Conservation (phyloP, 2,888 invertebrate species). For the Drosophila heteroneura region DNA sequence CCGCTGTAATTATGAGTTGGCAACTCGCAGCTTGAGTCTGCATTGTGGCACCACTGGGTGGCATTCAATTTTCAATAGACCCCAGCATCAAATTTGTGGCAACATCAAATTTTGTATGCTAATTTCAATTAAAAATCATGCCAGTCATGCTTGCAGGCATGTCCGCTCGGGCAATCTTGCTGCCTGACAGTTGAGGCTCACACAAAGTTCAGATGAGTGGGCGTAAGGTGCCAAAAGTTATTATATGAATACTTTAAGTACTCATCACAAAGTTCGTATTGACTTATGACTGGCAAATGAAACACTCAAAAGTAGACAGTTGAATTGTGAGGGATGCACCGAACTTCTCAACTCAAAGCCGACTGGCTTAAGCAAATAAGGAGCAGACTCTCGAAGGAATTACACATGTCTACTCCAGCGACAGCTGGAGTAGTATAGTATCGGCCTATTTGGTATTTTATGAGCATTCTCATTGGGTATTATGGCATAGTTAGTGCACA, state of each 20-base stretch:
- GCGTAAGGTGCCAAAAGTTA: slow-evolving; percentile 31
- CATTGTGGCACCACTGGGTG: slow-evolving; percentile 32
- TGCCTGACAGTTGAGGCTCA: slow-evolving; percentile 5
- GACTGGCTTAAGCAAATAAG: slow-evolving; percentile 13
- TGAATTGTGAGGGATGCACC: neutral
- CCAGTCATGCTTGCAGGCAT: slow-evolving; percentile 14
- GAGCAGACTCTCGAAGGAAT: neutral
- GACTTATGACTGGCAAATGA: slow-evolving; percentile 30
- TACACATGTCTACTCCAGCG: slow-evolving; percentile 14
- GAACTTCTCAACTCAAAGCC: neutral
- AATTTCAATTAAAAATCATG: slow-evolving; percentile 74
- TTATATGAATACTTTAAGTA: slow-evolving; percentile 19
- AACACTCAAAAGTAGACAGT: slow-evolving; percentile 23
- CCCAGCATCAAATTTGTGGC: slow-evolving; percentile 46
- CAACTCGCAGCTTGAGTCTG: slow-evolving; percentile 42
- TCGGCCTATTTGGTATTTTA: neutral
- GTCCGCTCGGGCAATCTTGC: neutral
- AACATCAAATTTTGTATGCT: slow-evolving; percentile 62
- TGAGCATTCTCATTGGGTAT: neutral
- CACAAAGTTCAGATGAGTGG: slow-evolving; percentile 44
- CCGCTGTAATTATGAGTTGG: slow-evolving; percentile 58
- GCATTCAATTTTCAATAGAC: slow-evolving; percentile 27
- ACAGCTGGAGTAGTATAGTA: neutral
- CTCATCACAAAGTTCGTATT: slow-evolving; percentile 22
- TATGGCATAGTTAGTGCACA: neutral